Evolutionary conservation across 2,797 vertebrate genomes (phyloP).

Genomic region (Galaxias olidus): DNA sequence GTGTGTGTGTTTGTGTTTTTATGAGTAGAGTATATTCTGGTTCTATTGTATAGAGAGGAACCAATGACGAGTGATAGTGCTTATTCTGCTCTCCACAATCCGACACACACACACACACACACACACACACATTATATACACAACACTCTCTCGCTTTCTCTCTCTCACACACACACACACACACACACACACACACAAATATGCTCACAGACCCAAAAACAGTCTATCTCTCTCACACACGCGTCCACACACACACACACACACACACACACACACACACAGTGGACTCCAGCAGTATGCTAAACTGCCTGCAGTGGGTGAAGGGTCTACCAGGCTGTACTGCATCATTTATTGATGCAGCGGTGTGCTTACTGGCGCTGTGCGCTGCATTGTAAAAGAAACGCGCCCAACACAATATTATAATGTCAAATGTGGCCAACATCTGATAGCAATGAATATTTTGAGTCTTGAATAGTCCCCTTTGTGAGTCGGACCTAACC

Average conservation of each 20-base stretch:
- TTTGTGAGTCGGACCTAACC: slow-evolving; percentile 24
- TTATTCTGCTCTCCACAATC: not conserved
- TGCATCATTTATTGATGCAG: slow-evolving; percentile 57
- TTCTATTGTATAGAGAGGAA: not conserved
- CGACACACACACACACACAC: too few relatives aligned
- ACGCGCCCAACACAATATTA: slow-evolving; percentile 50
- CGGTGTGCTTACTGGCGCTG: slow-evolving; percentile 36
- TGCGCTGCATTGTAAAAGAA: slow-evolving; percentile 47
- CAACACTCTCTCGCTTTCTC: too few relatives aligned
- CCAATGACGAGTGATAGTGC: not conserved
- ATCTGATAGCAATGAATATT: slow-evolving; percentile 28
- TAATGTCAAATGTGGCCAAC: slow-evolving; percentile 48
- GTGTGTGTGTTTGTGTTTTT: slow-evolving; percentile 7
- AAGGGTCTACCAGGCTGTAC: slow-evolving; percentile 39
- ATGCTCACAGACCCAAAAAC: not conserved
- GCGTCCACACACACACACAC: slow-evolving; percentile 2
- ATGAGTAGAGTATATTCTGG: not conserved
- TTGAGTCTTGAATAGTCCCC: slow-evolving; percentile 36
- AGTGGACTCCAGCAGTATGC: slow-evolving; percentile 28
- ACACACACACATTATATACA: too few relatives aligned
- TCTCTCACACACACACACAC: too few relatives aligned
- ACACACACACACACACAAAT: too few relatives aligned
- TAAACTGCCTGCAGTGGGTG: slow-evolving; percentile 28
- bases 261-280: slow-evolving; percentile 19
- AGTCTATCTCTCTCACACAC: not conserved